These are phyloP conservation scores for Xiphorhynchus erythropygius DNA, from an alignment of 2,797 vertebrate species.

Conservation along the genomic window DNA sequence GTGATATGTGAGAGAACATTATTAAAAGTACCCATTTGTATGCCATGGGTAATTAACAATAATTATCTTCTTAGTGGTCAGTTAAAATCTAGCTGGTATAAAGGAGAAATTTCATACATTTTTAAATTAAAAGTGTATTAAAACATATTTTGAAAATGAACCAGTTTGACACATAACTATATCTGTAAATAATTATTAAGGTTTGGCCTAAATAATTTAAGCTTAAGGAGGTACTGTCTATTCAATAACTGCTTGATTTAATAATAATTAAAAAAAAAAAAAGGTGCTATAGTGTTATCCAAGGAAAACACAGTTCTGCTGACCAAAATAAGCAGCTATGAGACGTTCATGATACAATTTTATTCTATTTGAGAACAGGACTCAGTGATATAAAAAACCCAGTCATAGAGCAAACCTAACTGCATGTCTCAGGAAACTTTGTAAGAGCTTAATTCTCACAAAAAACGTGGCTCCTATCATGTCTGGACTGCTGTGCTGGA, in stretches of 20 bases:
- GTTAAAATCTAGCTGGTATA: not conserved
- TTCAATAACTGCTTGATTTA: not conserved
- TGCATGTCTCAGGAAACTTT: not conserved
- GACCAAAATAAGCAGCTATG: not conserved
- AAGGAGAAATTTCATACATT: not conserved
- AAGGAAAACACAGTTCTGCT: not conserved
- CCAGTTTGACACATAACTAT: not conserved
- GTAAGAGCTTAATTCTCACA: not conserved
- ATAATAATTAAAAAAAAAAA: not conserved
- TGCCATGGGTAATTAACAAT: not conserved
- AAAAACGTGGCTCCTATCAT: not conserved
- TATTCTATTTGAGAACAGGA: not conserved
- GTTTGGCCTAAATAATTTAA: not conserved
- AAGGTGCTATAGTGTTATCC: accelerated
- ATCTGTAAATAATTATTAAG: not conserved
- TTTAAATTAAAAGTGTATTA: constrained; percentile 12
- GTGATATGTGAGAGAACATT: not conserved
- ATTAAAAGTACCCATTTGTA: not conserved
- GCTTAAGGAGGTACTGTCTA: not conserved
- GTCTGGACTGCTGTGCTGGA: not conserved
- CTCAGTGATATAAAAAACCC: accelerated
- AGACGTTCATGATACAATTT: not conserved
- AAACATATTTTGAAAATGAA: not conserved
- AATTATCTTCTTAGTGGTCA: constrained; percentile 12
- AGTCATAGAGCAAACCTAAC: not conserved